Evolutionary conservation across 64 coral and sea anemone genomes (phyloP), one percentile per base, ranked within the genome.

Genomic region (Catalaphyllia jardinei): DNA sequence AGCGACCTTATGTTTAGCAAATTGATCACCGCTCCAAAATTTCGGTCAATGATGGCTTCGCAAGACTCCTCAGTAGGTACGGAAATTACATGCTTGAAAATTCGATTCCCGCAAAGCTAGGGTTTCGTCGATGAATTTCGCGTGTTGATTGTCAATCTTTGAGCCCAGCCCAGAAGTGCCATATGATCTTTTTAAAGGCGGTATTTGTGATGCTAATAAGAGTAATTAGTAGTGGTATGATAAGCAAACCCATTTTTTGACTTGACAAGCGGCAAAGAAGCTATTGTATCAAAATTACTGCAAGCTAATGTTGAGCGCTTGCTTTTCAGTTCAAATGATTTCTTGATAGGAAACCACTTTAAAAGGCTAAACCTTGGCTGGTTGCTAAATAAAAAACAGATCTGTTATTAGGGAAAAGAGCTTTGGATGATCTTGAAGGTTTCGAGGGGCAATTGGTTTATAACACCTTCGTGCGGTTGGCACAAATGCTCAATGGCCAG

Each of bases 171-270:
- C 81, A 69, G 14, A 17, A 79, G 33, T 69, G 81, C 63, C 71
- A 85, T 52, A 71, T 71, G 81, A 85, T 85, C 81, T 85, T 14
- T 28, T 29, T 5, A 64, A 85, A 83, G 63, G 81, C 63, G 81
- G 81, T 29, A 85, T 85, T 85, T 31, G 17, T 65, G 30, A 65
- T 83, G 17, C 62, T 71, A 71, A 85, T 85, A 85, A 85, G 81
- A 49, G 35, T 85, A 67, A 85, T 85, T 85, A 85, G 31, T 20
- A 3, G 63, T 85, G 81, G 52, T 71, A 28, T 71, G 62, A 85
- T 71, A 71, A 85, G 55, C 31, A 18, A 71, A 29, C 10, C 59
- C 20, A 9, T 67, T 69, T 27, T 69, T 69, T 69, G 62, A 85
- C 62, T 57, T 57, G 54, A 57, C 54, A 71, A 38, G 4, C 31